Base-by-base conservation (phyloP, 2,888 invertebrate genomes). In the Aspidiotus rigidus region DNA sequence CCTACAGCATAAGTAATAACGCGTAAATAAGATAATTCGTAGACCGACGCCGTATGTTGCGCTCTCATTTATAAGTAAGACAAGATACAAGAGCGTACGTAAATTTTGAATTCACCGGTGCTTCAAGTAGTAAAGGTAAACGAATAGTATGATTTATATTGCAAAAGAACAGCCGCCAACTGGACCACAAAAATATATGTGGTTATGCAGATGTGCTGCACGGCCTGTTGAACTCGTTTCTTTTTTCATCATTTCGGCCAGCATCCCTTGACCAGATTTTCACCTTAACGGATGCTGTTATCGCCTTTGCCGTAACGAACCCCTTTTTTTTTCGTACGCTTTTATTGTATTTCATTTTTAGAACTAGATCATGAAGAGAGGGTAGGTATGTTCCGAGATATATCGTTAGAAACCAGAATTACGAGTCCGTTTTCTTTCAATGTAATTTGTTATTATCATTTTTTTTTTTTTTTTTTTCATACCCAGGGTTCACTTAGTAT, bases 241-340 rank as follows among this genome's bases (percentile, higher is more conserved):
- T 66, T 59, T 59, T 59, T 28, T 59, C 39, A 59, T 59, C 13
- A 28, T 59, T 28, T 66, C 44, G 56, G 13, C 59, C 66, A 66
- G 57, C 56, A 66, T 66, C 66, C 57, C 66, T 63, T 66, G 66
- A 66, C 66, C 66, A 66, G 66, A 66, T 66, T 66, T 66, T 66
- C 66, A 66, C 66, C 66, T 66, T 66, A 66, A 57, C 66, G 66
- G 59, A 66, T 66, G 66, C 55, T 64, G 64, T 16, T 15, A 15
- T 49, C 49, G 49, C 49, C 49, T 11, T 49, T 49, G 10, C n/a
- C 49, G 49, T 13, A 49, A n/a, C 49, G 49, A n/a, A 49, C 49
- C 49, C 49, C n/a, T 13, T 49, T 49, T 13, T 49, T 28, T 28
- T 28, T 28, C 5, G 5, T 28, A 28, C 28, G 28, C 28, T 28